Conservation (phyloP, 2,113 vertebrate genomes). For the Odobenus rosmarus region DNA sequence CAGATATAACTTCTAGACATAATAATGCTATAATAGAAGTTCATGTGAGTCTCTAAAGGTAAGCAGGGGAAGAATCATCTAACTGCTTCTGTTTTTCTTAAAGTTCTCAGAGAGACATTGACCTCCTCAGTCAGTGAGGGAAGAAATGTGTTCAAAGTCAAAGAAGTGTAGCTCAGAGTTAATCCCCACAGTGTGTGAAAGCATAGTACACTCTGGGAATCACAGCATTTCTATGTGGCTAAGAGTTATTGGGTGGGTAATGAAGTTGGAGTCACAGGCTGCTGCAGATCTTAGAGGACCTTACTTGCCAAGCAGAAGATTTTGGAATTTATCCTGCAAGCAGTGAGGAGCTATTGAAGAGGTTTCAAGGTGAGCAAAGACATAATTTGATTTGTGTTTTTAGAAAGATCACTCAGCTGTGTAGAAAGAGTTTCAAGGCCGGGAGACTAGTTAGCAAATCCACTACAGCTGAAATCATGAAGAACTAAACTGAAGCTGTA, state of each 20-base stretch:
- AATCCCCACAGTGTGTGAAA: not conserved
- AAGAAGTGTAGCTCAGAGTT: not conserved
- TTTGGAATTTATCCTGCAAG: not conserved
- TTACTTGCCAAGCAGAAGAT: not conserved
- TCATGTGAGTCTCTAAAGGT: not conserved
- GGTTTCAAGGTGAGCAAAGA: not conserved
- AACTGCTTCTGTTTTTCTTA: not conserved
- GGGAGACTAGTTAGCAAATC: not conserved
- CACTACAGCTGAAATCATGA: not conserved
- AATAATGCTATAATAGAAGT: not conserved
- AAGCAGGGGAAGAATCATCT: not conserved
- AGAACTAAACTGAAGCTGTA: not conserved
- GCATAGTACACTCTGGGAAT: not conserved
- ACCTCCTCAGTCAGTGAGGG: not conserved
- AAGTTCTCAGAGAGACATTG: not conserved
- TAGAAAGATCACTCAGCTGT: not conserved
- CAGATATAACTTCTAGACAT: not conserved
- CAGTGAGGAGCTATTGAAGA: not conserved
- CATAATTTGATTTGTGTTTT: not conserved
- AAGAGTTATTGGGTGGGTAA: not conserved
- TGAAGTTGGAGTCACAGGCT: not conserved
- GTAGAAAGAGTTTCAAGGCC: not conserved
- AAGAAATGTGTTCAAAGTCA: not conserved
- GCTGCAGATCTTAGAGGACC: not conserved
- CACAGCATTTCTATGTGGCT: not conserved